Percentiles rank a stretch among this genome's conserved stretches.
phyloP scores from a whole-genome alignment of 2,113 vertebrate genomes.

The Alligator sinensis region DNA sequence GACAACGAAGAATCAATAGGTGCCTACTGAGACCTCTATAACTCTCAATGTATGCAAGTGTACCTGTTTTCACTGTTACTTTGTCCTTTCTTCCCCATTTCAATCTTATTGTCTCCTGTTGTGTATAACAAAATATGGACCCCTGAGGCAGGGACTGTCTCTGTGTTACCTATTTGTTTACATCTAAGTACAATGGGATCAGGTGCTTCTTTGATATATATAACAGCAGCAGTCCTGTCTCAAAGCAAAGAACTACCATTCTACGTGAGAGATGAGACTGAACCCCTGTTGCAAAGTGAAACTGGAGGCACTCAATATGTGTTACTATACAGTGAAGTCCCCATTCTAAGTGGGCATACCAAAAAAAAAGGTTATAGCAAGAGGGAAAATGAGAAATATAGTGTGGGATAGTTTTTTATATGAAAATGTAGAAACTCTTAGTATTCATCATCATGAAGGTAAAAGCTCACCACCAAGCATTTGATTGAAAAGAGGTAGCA shows the following conservation, averaged over 20 bases:
- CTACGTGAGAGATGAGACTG: neutral
- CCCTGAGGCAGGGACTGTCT: neutral
- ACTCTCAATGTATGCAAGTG: neutral
- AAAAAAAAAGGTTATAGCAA: neutral
- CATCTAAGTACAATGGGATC: neutral
- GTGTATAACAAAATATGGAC: neutral
- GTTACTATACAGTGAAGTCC: neutral
- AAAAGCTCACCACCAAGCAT: neutral
- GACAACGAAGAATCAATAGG: constrained; percentile 12
- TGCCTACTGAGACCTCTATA: neutral
- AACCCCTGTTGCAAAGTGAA: neutral
- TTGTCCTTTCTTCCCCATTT: neutral
- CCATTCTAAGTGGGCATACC: neutral
- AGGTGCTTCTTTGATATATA: neutral
- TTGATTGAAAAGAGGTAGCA: neutral
- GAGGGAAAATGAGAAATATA: neutral
- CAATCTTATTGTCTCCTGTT: neutral
- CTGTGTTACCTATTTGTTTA: neutral
- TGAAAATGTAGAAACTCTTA: accelerated
- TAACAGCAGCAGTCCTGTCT: neutral
- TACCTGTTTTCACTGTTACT: neutral
- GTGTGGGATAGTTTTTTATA: neutral
- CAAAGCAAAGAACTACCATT: neutral
- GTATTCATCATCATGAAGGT: neutral
- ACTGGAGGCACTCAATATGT: neutral